A percentile compares a stretch with the other conserved stretches of the same genome.
Conservation (phyloP, 2,888 invertebrate species). For the Brenthis daphne region DNA sequence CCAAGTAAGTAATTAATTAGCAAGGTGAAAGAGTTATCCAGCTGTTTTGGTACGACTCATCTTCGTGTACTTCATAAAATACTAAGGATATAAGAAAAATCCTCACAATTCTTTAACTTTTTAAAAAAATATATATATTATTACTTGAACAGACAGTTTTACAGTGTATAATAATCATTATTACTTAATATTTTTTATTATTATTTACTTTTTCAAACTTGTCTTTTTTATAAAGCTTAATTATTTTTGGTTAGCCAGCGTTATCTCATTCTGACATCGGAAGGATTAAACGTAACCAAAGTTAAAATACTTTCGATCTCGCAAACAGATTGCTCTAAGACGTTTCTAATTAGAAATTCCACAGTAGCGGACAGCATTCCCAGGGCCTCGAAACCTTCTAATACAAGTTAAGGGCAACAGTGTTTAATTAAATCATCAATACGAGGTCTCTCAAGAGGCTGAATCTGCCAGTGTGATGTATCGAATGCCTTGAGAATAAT, state of each 20-base stretch:
- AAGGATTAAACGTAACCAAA: conserved; percentile 38
- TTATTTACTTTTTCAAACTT: not conserved
- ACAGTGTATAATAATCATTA: too few relatives aligned
- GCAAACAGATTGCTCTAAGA: conserved; percentile 64
- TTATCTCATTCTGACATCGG: conserved; percentile 15
- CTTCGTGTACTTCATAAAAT: too few relatives aligned
- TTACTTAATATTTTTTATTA: too few relatives aligned
- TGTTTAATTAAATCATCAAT: conserved; percentile 74
- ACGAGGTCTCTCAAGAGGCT: conserved; percentile 38
- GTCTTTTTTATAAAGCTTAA: not conserved
- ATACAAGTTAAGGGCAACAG: conserved; percentile 55
- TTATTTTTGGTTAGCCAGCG: not conserved
- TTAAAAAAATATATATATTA: too few relatives aligned
- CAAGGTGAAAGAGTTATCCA: too few relatives aligned
- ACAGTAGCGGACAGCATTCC: conserved; percentile 57
- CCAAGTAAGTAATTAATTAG: too few relatives aligned
- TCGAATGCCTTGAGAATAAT: conserved; percentile 42
- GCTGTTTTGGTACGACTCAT: too few relatives aligned
- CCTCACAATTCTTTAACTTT: too few relatives aligned
- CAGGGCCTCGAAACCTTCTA: conserved; percentile 43
- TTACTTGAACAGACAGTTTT: too few relatives aligned
- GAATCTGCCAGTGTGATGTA: conserved; percentile 50
- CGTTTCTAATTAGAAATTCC: conserved; percentile 75
- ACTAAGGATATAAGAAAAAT: too few relatives aligned
- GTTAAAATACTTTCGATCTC: conserved; percentile 42